Conservation (phyloP, 2,888 invertebrate genomes). For the Heteromyza rotundicornis region DNA sequence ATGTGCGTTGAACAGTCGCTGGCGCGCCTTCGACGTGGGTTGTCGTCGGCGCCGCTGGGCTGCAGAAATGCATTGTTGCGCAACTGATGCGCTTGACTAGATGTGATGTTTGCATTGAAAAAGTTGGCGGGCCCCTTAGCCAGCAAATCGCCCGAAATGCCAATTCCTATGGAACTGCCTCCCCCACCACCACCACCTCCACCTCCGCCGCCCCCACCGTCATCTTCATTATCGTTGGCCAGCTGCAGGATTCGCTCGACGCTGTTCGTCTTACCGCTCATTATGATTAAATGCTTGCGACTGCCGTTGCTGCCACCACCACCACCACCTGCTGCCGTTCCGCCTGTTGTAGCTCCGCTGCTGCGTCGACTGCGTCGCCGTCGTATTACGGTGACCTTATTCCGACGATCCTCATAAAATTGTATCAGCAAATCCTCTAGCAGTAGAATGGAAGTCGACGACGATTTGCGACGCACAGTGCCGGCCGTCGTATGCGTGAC, state of each 20-base stretch:
- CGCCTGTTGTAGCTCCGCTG: constrained; percentile 26
- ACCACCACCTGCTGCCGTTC: constrained; percentile 26
- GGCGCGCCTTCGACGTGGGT: constrained; percentile 51
- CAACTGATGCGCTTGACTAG: constrained; percentile 31
- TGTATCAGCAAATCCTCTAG: constrained; percentile 59
- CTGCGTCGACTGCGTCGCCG: constrained; percentile 36
- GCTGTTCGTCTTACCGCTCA: constrained; percentile 43
- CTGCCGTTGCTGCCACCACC: constrained; percentile 24
- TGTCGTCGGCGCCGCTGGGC: constrained; percentile 37
- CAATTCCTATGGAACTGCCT: constrained; percentile 30
- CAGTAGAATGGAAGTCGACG: constrained; percentile 44
- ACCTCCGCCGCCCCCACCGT: constrained; percentile 14
- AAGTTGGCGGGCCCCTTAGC: constrained; percentile 5
- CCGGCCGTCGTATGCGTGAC: constrained; percentile 14
- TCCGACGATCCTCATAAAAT: constrained; percentile 59
- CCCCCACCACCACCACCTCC: constrained; percentile 29
- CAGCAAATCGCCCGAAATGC: constrained; percentile 2
- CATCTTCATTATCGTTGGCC: constrained; percentile 34
- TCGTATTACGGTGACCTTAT: constrained; percentile 52
- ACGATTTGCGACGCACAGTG: constrained; percentile 50
- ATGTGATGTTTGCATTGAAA: constrained; percentile 20
- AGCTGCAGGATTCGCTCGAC: constrained; percentile 41
- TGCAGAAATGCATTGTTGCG: constrained; percentile 36
- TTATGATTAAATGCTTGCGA: constrained; percentile 40
- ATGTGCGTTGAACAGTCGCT: constrained; percentile 50